A percentile compares a stretch with the other conserved stretches of the same genome.
phyloP scores from a whole-genome alignment of 1,140 invertebrate species.

The Leptinotarsa defecta region DNA sequence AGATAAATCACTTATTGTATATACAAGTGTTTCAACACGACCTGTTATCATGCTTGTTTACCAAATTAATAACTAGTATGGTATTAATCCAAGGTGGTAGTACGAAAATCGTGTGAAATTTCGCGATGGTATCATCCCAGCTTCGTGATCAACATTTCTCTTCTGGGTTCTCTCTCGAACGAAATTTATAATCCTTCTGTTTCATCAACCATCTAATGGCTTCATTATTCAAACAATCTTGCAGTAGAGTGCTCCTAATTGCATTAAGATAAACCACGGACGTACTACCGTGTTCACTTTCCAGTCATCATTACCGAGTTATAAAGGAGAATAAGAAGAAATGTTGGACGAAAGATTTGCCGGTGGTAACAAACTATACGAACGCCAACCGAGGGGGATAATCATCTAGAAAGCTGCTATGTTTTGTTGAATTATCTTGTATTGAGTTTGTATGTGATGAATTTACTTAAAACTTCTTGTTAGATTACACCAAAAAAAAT shows the following conservation, averaged over 20 bases:
- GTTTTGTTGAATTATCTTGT: no score
- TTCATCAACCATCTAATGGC: neutral
- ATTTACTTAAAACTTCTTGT: no score
- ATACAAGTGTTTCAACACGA: no score
- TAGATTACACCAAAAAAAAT: no score
- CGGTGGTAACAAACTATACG: neutral
- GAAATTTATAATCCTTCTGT: constrained; percentile 2
- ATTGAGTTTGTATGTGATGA: no score
- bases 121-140: neutral
- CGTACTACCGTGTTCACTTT: neutral
- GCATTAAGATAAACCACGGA: neutral
- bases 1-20: no score
- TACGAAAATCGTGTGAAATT: neutral
- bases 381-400: no score
- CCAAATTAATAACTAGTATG: no score
- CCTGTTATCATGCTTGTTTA: no score
- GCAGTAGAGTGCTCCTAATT: neutral
- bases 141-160: constrained; percentile 5
- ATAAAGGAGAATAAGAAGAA: neutral
- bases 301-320: neutral
- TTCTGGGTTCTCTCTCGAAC: neutral
- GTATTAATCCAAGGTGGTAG: neutral
- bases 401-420: no score
- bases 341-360: neutral
- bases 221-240: constrained; percentile 4